Evolutionary conservation across 2,113 vertebrate genomes (phyloP), one percentile per base, ranked within the genome.

Genomic region (Phocoena phocoena): DNA sequence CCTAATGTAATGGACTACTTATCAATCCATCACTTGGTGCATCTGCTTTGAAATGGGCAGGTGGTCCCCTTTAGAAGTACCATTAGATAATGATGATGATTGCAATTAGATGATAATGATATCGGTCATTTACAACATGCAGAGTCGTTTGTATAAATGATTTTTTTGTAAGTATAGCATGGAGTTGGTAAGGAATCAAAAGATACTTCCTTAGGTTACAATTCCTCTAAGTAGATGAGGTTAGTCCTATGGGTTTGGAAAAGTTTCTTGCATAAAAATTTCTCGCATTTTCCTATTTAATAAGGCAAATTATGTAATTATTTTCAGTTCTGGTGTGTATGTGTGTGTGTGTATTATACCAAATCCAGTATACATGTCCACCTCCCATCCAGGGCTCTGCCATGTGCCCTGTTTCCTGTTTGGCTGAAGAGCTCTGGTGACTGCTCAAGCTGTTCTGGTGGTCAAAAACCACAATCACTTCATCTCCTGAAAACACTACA

Each of bases 61-160:
- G 98, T 98, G 98, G 96, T 97, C 87, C 65, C 87, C 88, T 96
- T 96, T 87, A 93, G 84, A 97, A 96, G 97, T 85, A 74, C 76
- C 97, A 96, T 96, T 97, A 97, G 95, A 77, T 96, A 95, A 97
- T 96, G 97, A 89, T 97, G 97, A 98, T 93, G 93, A 95, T 93
- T 84, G 87, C 88, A 97, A 98, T 98, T 98, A 98, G 92, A 63
- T 90, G 79, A 84, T 98, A 98, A 98, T 97, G 97, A 97, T 97
- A 93, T 92, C 62, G 84, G 92, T 93, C 96, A 98, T 98, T 98
- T 98, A 96, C 97, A 93, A 90, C 98, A 97, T 41, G 95, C 98
- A 93, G 96, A 98, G 97, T 95, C 80, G 0, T 97, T 97, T 97
- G 62, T 97, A 92, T 92, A 93, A 97, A 90, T 96, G 65, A 85